Evolutionary conservation across 2,888 invertebrate species (phyloP), one percentile per base, ranked within the genome.

Genomic region (Oscheius sp.): DNA sequence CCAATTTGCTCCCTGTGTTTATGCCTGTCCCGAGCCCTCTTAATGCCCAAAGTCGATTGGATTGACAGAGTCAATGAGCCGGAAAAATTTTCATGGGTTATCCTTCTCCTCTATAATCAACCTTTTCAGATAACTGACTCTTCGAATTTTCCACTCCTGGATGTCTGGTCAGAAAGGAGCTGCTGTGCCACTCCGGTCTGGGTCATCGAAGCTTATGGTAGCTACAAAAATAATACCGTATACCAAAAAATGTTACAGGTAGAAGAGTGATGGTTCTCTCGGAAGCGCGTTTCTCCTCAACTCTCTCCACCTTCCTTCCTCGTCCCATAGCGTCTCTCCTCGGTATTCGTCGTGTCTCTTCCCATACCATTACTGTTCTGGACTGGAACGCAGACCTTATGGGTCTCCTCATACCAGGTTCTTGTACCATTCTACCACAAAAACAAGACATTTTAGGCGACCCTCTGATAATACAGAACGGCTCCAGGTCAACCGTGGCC

Each of bases 91-190:
- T 21, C 3, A 53, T n/a, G 53, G 21, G 50, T 48, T 13, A 48
- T 48, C 13, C 7, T 7, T 48, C 13, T 7, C 7, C 7, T 48
- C 7, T 48, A 13, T 13, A 48, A 7, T n/a, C 11, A 10, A 1
- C 33, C n/a, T 2, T 76, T 83, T 57, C 75, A 86, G 86, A 82
- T 87, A 29, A 87, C 87, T 32, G 87, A 87, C 75, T 74, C 83
- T 32, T 76, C 80, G 32, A 84, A 85, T 60, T 87, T 87, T 68
- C 87, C 87, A 0, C 78, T 87, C 9, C 73, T 87, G 42, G 87
- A 87, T 75, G 80, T 87, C 51, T 87, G 87, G 85, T 78, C 83
- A 11, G 84, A 86, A 65, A 73, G 76, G 11, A 80, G 81, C 50
- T 87, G 87, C 58, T 85, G 76, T 60, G 73, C 79, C 37, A 55